These are phyloP conservation scores for Bothrops jararaca DNA, from an alignment of 2,113 vertebrate species.

Conservation along the genomic window DNA sequence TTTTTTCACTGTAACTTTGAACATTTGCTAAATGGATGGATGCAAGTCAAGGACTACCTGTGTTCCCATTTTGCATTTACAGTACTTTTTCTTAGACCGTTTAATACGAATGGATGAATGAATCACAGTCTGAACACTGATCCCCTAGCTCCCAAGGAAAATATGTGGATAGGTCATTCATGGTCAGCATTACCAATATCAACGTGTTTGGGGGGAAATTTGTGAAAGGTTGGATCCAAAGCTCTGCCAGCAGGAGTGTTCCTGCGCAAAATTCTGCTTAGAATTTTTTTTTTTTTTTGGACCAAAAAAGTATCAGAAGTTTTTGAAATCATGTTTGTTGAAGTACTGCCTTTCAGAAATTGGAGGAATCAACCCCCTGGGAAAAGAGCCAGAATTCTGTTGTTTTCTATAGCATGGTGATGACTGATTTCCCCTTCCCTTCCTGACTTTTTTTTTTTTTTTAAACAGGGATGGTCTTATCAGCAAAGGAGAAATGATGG, in stretches of 20 bases:
- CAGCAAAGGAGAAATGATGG: conserved; percentile 98
- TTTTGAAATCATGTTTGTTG: not conserved
- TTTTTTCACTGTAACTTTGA: not conserved
- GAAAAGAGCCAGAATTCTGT: not conserved
- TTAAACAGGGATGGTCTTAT: conserved; percentile 87
- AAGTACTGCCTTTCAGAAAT: not conserved
- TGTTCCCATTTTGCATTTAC: not conserved
- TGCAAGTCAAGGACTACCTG: not conserved
- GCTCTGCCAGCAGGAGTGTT: not conserved
- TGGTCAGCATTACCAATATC: not conserved
- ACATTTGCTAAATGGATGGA: not conserved
- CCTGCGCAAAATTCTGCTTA: not conserved
- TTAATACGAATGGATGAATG: not conserved
- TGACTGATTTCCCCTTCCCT: not conserved
- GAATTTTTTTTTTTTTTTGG: not conserved
- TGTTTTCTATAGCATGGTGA: not conserved
- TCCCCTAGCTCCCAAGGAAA: not conserved
- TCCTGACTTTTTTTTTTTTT: not conserved
- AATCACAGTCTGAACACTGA: not conserved
- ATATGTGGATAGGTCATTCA: not conserved
- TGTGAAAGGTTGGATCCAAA: not conserved
- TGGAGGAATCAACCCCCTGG: not conserved
- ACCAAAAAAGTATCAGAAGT: not conserved
- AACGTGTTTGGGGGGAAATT: not conserved
- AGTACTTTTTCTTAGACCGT: not conserved